These are phyloP conservation scores for Megaceryle alcyon DNA, from an alignment of 2,797 vertebrate species.

Conservation along the genomic window DNA sequence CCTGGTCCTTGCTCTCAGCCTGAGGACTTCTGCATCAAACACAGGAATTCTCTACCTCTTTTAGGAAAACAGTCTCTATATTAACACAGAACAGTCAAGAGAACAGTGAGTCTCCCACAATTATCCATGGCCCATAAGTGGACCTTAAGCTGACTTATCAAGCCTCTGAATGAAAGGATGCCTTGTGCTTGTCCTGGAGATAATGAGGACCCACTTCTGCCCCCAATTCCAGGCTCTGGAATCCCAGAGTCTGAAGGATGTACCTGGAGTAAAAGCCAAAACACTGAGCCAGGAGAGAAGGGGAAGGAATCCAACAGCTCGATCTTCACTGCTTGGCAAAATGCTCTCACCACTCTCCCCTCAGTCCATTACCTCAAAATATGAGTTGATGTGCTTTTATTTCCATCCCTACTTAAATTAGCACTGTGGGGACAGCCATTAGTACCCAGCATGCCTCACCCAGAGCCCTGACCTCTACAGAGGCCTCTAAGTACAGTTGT, in stretches of 20 bases:
- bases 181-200: not conserved
- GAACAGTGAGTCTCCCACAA: fast-evolving
- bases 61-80: not conserved
- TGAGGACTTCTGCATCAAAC: not conserved
- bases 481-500: not conserved
- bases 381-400: not conserved
- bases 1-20: not conserved
- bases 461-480: not conserved
- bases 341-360: not conserved
- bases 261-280: not conserved
- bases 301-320: not conserved
- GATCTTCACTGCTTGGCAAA: not conserved
- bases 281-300: not conserved
- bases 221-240: not conserved
- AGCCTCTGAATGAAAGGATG: not conserved
- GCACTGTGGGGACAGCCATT: not conserved
- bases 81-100: not conserved
- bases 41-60: not conserved
- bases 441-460: not conserved
- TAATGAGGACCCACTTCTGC: not conserved
- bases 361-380: not conserved
- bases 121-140: not conserved
- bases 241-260: not conserved
- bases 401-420: not conserved
- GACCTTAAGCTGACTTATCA: not conserved